Evolutionary conservation across 2,888 invertebrate genomes (phyloP), one percentile per base, ranked within the genome.

Genomic region (Tuberolachnus salignus): DNA sequence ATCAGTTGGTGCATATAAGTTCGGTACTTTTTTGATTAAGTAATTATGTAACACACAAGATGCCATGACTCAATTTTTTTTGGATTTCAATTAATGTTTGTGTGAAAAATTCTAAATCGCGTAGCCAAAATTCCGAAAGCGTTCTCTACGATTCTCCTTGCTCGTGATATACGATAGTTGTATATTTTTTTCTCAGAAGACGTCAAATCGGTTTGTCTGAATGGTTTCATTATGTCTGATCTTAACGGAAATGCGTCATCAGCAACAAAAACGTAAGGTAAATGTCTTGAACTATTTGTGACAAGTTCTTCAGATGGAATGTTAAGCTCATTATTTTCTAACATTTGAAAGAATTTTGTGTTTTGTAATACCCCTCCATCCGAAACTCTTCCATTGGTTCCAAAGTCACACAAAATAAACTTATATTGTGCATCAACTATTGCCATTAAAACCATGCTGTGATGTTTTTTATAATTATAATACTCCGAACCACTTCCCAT

Each of bases 361-460:
- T 57, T 57, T 57, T 23, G 14, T 57, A 57, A 23, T 57, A 57
- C n/a, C 1, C 80, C 81, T n/a, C 74, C 78, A 81, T 81, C 81
- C 34, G 81, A 81, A 21, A 81, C 61, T 78, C 78, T 34, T 13
- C 81, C 81, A 59, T 80, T 69, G n/a, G 72, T 51, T 70, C 81
- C 81, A 44, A 80, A 72, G 66, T 81, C 73, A 16, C 73, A 59
- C 55, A 75, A 55, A 16, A 81, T 74, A 61, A 83, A 83, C 67
- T 82, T 72, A 74, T 83, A 84, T 63, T 84, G 82, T 13, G 83
- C 83, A 82, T 85, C 83, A 55, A 82, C 83, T 64, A 83, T 11
- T 49, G 83, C 84, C 80, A 84, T 66, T 34, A 84, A 78, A 23
- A 84, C 83, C 63, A 84, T 82, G 74, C 83, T 84, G 81, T 82